These are phyloP conservation scores for Trypoxylon attenuatum DNA, from an alignment of 2,888 invertebrate species.

Conservation along the genomic window DNA sequence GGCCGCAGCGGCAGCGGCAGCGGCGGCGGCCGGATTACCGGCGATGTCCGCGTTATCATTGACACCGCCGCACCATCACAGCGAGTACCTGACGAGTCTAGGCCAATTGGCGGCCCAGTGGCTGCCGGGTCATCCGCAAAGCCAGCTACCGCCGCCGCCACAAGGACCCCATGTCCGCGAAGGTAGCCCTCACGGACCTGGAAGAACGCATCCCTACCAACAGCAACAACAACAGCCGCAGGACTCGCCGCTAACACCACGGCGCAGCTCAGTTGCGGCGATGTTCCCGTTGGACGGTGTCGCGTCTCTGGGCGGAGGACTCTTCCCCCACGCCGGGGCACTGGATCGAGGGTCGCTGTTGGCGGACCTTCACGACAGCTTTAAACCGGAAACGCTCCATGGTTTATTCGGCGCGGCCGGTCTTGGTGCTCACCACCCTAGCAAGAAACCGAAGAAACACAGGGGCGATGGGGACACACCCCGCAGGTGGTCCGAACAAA, in stretches of 20 bases:
- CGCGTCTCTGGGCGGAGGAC: constrained; percentile 58
- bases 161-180: constrained; percentile 64
- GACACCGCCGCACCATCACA: constrained; percentile 84
- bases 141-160: constrained; percentile 55
- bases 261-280: constrained; percentile 54
- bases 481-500: constrained; percentile 69
- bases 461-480: constrained; percentile 54
- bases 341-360: constrained; percentile 63
- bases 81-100: constrained; percentile 72
- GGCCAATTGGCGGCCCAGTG: constrained; percentile 71
- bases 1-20: constrained; percentile 79
- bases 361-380: constrained; percentile 69
- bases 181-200: constrained; percentile 63
- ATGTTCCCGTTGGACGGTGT: constrained; percentile 68
- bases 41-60: constrained; percentile 82
- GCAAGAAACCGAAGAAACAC: constrained; percentile 69
- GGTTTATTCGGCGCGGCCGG: constrained; percentile 59
- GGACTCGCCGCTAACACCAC: constrained; percentile 50
- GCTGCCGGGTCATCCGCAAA: constrained; percentile 65
- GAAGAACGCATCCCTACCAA: constrained; percentile 50
- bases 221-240: constrained; percentile 59
- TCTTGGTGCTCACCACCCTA: constrained; percentile 54
- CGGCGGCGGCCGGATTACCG: constrained; percentile 76
- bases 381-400: constrained; percentile 70
- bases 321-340: constrained; percentile 64